Conservation (phyloP, 2,888 invertebrate genomes). For the Gastracanthus pulcherrimus region DNA sequence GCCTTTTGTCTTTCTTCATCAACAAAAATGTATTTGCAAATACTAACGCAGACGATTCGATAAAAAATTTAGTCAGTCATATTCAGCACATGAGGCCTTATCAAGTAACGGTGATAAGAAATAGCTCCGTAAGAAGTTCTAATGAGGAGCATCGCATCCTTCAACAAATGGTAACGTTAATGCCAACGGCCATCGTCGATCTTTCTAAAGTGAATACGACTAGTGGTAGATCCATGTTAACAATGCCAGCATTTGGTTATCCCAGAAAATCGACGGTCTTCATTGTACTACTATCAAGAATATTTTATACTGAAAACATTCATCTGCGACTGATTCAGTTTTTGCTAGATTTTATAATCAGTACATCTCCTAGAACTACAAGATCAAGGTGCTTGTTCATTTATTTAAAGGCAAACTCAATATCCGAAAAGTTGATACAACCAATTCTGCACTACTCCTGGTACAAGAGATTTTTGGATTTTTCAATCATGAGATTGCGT, state of each 20-base stretch:
- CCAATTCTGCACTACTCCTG: not conserved
- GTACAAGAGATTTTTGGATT: constrained; percentile 21
- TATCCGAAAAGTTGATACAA: not conserved
- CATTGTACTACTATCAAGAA: not conserved
- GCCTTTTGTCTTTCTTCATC: not conserved
- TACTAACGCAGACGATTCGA: not conserved
- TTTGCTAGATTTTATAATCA: constrained; percentile 1
- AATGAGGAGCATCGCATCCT: not conserved
- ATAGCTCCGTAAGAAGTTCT: not conserved
- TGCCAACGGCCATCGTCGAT: not conserved
- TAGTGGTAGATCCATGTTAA: not conserved
- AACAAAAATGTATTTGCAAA: not conserved
- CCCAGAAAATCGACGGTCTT: not conserved
- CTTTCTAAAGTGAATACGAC: not conserved
- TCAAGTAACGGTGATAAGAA: not conserved
- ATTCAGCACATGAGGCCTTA: not conserved
- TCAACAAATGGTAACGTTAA: not conserved
- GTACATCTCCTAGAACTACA: constrained; percentile 2
- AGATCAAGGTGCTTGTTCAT: not conserved
- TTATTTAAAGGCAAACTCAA: not conserved
- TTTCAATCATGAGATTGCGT: constrained; percentile 3
- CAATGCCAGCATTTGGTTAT: constrained; percentile 2
- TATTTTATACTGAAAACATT: not conserved
- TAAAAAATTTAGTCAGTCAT: not conserved
- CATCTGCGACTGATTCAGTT: not conserved